These are phyloP conservation scores for Orientallactaga bullata DNA, from an alignment of 2,113 vertebrate species.

Conservation along the genomic window DNA sequence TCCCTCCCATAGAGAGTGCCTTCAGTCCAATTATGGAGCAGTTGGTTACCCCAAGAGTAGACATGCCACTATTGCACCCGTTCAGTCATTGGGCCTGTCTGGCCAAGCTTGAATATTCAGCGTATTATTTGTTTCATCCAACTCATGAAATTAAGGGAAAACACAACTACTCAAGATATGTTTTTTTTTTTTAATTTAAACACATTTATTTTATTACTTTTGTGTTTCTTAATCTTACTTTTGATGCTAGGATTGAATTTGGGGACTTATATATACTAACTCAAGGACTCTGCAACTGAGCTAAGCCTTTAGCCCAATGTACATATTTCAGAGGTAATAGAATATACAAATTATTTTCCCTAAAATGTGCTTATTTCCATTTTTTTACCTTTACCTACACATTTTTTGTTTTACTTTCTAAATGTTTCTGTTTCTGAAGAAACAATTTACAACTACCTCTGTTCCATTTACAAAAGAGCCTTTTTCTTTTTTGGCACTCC, in stretches of 20 bases:
- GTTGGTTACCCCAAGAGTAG: too few relatives aligned
- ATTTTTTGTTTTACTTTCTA: constrained; percentile 20
- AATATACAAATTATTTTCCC: not conserved
- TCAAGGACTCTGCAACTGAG: not conserved
- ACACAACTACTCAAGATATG: not conserved
- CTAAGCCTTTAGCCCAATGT: not conserved
- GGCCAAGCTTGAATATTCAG: too few relatives aligned
- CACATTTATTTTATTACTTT: not conserved
- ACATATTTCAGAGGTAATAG: not conserved
- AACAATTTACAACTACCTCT: constrained; percentile 51
- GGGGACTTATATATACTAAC: not conserved
- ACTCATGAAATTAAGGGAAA: not conserved
- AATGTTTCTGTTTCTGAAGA: constrained; percentile 32
- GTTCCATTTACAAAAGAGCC: constrained; percentile 49
- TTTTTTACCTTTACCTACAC: not conserved
- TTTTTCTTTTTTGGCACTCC: constrained; percentile 16
- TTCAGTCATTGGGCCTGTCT: too few relatives aligned
- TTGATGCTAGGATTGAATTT: not conserved
- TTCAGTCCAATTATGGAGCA: too few relatives aligned
- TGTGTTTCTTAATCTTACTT: not conserved
- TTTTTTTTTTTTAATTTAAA: not conserved
- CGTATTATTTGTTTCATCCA: not conserved
- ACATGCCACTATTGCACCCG: too few relatives aligned
- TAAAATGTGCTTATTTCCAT: not conserved
- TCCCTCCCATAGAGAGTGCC: too few relatives aligned